Base-by-base conservation (phyloP, 2,888 invertebrate genomes). In the Acholoe squamosa region DNA sequence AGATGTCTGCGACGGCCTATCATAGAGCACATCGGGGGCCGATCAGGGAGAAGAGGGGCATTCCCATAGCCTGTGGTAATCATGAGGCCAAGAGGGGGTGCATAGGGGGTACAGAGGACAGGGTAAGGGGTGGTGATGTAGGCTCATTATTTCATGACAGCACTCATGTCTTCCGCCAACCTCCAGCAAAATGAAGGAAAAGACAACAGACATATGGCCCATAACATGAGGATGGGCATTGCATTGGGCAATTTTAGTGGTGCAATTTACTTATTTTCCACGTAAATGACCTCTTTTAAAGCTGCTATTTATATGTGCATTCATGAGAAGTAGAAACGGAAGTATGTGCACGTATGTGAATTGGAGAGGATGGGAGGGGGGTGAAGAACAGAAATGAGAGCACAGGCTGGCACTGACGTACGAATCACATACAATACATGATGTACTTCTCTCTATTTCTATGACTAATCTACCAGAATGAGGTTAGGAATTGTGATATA, bases 131-230 rank as follows among this genome's bases (percentile, higher is more conserved):
- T 14, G 61, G 76, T 25, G 76, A n/a, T 25, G 25, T 31, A 76
- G 80, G 43, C 22, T 43, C 16, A 80, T 80, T 80, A 80, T 43
- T 43, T 34, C 19, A 25, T 76, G 43, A 80, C 80, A 34, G 80
- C 80, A 80, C 34, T 80, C 80, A 80, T 80, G 80, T 80, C 80
- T 80, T 80, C 76, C 31, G 76, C 25, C 31, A 76, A 25, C 14
- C 22, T 43, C 80, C 43, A 80, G 33, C 34, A 80, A 80, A 80
- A 80, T 80, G 34, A 80, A 80, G 80, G 33, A 80, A 80, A 80
- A 33, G 80, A 43, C 80, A 43, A 33, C 0, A 34, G 43, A 31
- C 76, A 76, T 25, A 61, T 25, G 16, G 25, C 61, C 3, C 61
- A 31, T n/a, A 25, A 28, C 31, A 28, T 76, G 76, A 31, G 16